Percentiles rank a stretch among this genome's conserved stretches.
phyloP scores from a whole-genome alignment of 1,140 invertebrate species.

The Scaptomyza pallida region DNA sequence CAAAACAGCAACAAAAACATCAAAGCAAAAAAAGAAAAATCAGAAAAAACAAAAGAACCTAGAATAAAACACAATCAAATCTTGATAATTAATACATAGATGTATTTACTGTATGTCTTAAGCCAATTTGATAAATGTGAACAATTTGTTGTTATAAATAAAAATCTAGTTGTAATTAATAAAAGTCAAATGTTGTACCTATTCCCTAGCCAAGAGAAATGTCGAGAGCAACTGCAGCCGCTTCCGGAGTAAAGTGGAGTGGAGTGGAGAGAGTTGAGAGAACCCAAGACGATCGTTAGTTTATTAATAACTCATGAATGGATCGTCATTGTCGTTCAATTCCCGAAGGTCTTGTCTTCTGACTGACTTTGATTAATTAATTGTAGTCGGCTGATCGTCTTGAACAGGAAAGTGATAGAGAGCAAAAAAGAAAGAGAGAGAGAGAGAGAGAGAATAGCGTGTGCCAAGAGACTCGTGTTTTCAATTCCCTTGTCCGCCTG shows the following conservation, averaged over 20 bases:
- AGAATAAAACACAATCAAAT: conserved; percentile 28
- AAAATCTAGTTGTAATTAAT: conserved; percentile 79
- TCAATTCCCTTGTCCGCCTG: conserved; percentile 7
- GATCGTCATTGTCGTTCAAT: conserved; percentile 72
- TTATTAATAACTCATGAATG: conserved; percentile 71
- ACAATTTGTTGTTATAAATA: conserved; percentile 81
- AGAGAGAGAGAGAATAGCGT: conserved; percentile 6
- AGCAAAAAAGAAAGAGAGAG: background rate
- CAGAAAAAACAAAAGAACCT: conserved; percentile 2
- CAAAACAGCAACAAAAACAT: background rate
- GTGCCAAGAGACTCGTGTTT: conserved; percentile 39
- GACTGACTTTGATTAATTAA: conserved; percentile 78
- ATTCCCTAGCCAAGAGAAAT: conserved; percentile 46
- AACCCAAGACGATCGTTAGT: conserved; percentile 52
- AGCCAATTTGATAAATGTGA: conserved; percentile 75
- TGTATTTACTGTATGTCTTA: conserved; percentile 39
- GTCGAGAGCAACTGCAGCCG: conserved; percentile 70
- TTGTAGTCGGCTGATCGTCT: conserved; percentile 61
- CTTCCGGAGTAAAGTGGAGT: conserved; percentile 52
- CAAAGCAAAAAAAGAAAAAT: conserved; percentile 13
- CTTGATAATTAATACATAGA: conserved; percentile 34
- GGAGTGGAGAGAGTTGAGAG: conserved; percentile 32
- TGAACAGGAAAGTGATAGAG: background rate
- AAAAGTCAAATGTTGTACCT: conserved; percentile 62
- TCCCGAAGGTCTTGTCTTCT: conserved; percentile 71